These are phyloP conservation scores for Meriones psammophilus DNA, from an alignment of 2,797 vertebrate species.

Conservation along the genomic window DNA sequence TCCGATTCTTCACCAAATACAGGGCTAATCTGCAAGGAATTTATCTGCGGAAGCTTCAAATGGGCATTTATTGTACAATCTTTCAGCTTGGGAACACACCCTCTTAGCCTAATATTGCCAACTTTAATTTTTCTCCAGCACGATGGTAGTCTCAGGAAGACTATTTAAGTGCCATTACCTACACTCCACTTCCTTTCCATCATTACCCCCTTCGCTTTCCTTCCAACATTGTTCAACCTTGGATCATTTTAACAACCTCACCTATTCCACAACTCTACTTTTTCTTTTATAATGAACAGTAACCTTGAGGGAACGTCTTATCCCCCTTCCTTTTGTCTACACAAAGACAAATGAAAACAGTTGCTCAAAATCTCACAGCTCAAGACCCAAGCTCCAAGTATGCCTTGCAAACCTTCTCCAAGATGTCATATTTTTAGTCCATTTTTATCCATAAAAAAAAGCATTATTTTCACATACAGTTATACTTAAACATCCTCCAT, in stretches of 20 bases:
- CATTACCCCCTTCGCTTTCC: background rate
- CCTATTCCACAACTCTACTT: background rate
- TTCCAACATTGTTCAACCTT: background rate
- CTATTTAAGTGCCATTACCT: background rate
- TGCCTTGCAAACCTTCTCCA: background rate
- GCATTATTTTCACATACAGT: background rate
- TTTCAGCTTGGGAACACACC: background rate
- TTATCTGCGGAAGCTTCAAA: background rate
- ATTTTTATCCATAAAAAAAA: too few species aligned
- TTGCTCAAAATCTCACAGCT: background rate
- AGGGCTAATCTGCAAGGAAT: background rate
- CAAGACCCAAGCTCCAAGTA: background rate
- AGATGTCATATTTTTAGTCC: background rate
- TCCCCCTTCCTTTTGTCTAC: background rate
- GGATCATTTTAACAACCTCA: background rate
- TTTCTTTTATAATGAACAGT: background rate
- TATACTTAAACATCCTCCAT: background rate
- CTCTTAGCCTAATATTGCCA: background rate
- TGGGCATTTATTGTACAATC: background rate
- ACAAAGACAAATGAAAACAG: background rate
- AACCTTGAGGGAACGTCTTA: background rate
- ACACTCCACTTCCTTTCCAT: background rate
- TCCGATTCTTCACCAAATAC: background rate
- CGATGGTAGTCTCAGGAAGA: background rate
- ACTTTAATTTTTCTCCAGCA: background rate